Evolutionary conservation across 2,888 invertebrate species (phyloP), one percentile per base, ranked within the genome.

Genomic region (Drosophila barbarae): DNA sequence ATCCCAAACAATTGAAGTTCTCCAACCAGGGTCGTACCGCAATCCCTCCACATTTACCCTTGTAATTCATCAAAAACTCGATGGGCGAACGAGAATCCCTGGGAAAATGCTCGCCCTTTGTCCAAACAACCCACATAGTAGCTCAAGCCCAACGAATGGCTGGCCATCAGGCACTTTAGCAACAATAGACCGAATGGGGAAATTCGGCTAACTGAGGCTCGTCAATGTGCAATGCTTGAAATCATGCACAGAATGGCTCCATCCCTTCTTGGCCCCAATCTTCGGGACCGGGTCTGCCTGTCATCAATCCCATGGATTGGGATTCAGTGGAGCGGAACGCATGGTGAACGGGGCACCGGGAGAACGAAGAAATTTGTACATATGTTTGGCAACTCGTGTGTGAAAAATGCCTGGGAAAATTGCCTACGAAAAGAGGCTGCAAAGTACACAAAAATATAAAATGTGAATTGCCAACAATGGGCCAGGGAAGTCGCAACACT

Each of bases 331-430:
- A 69, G 66, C 77, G 56, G 59, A 74, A 42, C 30, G 46, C 21
- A 15, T 58, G 44, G 46, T 18, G n/a, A 26, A 5, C 23, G 39
- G n/a, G 42, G 42, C 3, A 41, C 13, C n/a, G 38, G 26, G 26
- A 26, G 2, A 26, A 7, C 41, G 41, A n/a, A 23, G 50, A 53
- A 21, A 60, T 32, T 61, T 35, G 35, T 64, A 70, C 77, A 77
- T 79, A 71, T 77, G 79, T 71, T 71, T 51, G 64, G 34, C 80
- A 69, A 70, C 65, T 77, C 80, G 75, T 74, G 77, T 77, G 80
- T 77, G 65, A 59, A 73, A 69, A 71, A 64, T 72, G 26, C n/a
- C 13, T 39, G 34, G 18, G 50, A 58, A 70, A 69, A 58, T 57
- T 63, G 56, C 52, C 58, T 42, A 38, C 34, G 38, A 41, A 51